Evolutionary conservation across 2,888 invertebrate species (phyloP), one percentile per base, ranked within the genome.

Genomic region (Pterostichus niger): DNA sequence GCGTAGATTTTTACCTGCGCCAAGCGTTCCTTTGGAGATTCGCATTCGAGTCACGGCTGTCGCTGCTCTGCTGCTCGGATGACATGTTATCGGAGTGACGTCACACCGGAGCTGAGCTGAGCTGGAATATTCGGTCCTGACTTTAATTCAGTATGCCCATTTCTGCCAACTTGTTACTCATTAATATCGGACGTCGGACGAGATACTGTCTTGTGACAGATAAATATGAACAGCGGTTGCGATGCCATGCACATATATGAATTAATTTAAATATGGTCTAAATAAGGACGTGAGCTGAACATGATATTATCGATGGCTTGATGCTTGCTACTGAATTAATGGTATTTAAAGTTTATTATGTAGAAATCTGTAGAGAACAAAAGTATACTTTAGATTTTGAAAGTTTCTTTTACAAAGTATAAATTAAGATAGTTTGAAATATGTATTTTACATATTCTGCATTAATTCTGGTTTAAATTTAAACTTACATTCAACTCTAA

Each of bases 181-280:
- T 82, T 75, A 82, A 82, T 82, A 82, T 82, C 75, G 68, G 82
- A 59, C 82, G 44, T 82, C 75, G 68, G 82, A 46, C 82, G 15
- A 75, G 82, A 82, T 75, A 82, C 44, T 40, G 59, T 49, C 82
- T 79, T 59, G 54, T 73, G 56, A 82, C 73, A 75, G 82, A 73
- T 46, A 75, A 59, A 75, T 75, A 61, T 46, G 46, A 59, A 15
- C 75, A 31, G 54, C 59, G 9, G 56, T 71, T 15, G 59, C 77
- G 11, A 33, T 33, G 64, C 6, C 6, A 64, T 33, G 44, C 17
- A 44, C 71, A 15, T 35, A 59, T 77, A 77, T 75, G 31, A 56
- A 77, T 54, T 77, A 35, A 77, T 77, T 77, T 77, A 56, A 77
- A 77, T 77, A 77, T 35, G 56, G 33, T 31, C 56, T 35, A 77